These are phyloP conservation scores for Musca domestica DNA, from an alignment of 1,140 invertebrate species.

Conservation along the genomic window DNA sequence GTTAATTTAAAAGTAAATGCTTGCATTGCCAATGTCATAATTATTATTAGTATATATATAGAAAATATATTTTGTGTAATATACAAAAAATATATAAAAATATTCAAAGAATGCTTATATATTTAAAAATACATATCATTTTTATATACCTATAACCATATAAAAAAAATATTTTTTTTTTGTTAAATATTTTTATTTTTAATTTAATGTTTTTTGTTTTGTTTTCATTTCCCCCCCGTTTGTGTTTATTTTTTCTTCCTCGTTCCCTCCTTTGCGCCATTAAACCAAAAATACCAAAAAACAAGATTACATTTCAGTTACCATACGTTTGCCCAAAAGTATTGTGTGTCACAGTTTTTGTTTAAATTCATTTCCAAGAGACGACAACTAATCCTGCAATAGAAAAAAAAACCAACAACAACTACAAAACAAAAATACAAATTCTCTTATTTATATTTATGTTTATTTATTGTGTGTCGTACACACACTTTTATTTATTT, in stretches of 20 bases:
- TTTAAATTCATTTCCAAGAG: constrained; percentile 31
- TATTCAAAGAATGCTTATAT: too few relatives aligned
- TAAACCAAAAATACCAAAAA: too few relatives aligned
- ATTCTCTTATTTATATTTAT: neutral
- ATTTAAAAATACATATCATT: too few relatives aligned
- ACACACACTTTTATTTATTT: neutral
- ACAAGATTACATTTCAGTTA: constrained; percentile 47
- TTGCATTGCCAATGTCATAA: too few relatives aligned
- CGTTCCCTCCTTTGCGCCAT: neutral
- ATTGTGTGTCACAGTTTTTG: constrained; percentile 50
- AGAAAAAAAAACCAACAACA: too few relatives aligned
- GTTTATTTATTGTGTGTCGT: neutral
- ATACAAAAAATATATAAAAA: too few relatives aligned
- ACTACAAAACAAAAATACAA: neutral
- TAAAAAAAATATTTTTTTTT: too few relatives aligned
- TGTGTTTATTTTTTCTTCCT: neutral
- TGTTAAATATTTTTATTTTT: neutral
- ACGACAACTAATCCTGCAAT: too few relatives aligned
- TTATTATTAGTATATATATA: too few relatives aligned
- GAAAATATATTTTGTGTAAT: too few relatives aligned
- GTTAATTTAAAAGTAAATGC: too few relatives aligned
- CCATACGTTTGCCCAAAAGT: constrained; percentile 50
- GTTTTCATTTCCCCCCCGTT: neutral
- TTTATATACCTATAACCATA: too few relatives aligned
- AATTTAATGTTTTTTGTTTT: constrained; percentile 2